Conservation (phyloP, 2,797 vertebrate genomes). For the Borostomias antarcticus region DNA sequence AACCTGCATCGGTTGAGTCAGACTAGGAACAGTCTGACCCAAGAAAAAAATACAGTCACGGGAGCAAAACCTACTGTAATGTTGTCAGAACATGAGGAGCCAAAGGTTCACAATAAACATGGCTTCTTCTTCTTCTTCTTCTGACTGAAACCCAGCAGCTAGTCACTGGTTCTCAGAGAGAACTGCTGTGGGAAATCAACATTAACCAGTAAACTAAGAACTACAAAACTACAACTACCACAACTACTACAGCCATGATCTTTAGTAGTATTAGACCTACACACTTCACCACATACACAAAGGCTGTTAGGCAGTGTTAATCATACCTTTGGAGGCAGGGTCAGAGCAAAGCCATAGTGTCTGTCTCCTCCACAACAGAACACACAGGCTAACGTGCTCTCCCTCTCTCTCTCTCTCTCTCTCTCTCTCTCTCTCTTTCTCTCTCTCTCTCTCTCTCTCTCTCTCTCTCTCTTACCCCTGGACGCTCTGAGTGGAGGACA, state of each 20-base stretch:
- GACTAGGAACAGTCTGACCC: too few species aligned
- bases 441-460: constrained; percentile 19
- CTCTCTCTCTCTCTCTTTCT: constrained; percentile 21
- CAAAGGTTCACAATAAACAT: too few species aligned
- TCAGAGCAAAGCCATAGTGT: neutral
- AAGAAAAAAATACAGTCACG: too few species aligned
- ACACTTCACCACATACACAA: constrained; percentile 3
- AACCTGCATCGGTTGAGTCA: too few species aligned
- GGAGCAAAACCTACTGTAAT: too few species aligned
- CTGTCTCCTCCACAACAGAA: constrained; percentile 12
- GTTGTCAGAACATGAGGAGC: too few species aligned
- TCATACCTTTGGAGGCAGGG: constrained; percentile 1
- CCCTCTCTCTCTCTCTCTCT: neutral
- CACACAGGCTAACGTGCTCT: constrained; percentile 9
- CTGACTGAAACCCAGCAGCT: too few species aligned
- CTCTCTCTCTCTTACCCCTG: constrained; percentile 78
- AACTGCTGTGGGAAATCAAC: neutral
- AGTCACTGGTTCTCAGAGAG: too few species aligned
- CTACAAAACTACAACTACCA: neutral
- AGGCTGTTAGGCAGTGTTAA: neutral
- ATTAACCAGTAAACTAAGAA: neutral
- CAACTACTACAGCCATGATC: neutral
- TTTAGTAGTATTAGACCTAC: constrained; percentile 2
- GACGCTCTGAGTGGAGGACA: constrained; percentile 73
- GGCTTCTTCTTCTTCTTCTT: too few species aligned